A percentile compares a stretch with the other conserved stretches of the same genome.
Conservation (phyloP, 2,113 vertebrate species). For the Vimba vimba region DNA sequence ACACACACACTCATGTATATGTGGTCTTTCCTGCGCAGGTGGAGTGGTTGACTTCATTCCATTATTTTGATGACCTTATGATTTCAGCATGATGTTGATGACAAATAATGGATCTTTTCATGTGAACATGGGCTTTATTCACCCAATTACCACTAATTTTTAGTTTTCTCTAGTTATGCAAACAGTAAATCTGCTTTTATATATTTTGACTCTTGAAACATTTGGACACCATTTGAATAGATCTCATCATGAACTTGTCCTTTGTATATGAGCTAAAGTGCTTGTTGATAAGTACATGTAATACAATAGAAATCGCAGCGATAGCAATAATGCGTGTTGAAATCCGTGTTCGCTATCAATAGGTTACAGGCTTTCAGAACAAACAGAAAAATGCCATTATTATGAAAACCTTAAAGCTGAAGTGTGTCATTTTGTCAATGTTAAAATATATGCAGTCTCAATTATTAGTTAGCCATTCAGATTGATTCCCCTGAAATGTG, state of each 20-base stretch:
- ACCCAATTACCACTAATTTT: background rate
- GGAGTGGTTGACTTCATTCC: constrained; percentile 49
- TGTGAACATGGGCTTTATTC: constrained; percentile 13
- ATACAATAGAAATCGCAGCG: background rate
- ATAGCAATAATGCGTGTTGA: background rate
- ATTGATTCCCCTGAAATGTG: background rate
- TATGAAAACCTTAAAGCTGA: background rate
- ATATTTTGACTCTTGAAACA: background rate
- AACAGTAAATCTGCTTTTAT: background rate
- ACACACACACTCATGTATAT: background rate
- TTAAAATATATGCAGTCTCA: background rate
- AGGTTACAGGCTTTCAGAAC: background rate
- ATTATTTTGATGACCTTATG: constrained; percentile 68
- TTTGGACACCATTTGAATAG: background rate
- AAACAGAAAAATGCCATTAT: background rate
- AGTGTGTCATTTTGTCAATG: background rate
- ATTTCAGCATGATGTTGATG: constrained; percentile 61
- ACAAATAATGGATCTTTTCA: constrained; percentile 61
- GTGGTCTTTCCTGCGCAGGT: constrained; percentile 21
- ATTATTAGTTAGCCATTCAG: background rate
- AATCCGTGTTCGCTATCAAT: background rate
- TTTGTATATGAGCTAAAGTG: constrained; percentile 2
- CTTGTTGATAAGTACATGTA: background rate
- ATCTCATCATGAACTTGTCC: background rate
- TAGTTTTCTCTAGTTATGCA: background rate